Conservation (phyloP, 1,140 invertebrate species). For the Papilio aristodemus region DNA sequence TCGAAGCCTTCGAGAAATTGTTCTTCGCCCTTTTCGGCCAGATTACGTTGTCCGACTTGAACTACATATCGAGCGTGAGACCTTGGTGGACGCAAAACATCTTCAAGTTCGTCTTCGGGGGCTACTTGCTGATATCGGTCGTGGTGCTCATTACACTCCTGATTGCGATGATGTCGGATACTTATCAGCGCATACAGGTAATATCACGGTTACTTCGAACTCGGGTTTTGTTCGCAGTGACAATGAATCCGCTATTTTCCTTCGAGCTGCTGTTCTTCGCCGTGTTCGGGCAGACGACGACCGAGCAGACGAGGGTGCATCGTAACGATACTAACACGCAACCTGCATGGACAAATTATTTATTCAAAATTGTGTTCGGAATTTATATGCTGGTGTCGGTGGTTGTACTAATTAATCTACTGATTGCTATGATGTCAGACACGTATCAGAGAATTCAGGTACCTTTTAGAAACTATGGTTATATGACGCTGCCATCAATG, state of each 20-base stretch:
- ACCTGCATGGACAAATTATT: slow-evolving; percentile 87
- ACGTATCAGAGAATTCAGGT: slow-evolving; percentile 99
- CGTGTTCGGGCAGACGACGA: slow-evolving; percentile 97
- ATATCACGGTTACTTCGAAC: slow-evolving; percentile 65
- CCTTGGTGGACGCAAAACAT: slow-evolving; percentile 89
- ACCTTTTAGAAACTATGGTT: slow-evolving; percentile 46
- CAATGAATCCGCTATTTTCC: slow-evolving; percentile 92
- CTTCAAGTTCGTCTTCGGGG: slow-evolving; percentile 94
- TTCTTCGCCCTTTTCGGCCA: slow-evolving; percentile 99
- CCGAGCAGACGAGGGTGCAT: slow-evolving; percentile 88
- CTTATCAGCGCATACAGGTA: slow-evolving; percentile 98
- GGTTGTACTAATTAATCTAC: slow-evolving; percentile 98
- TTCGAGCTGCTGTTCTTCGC: slow-evolving; percentile 99
- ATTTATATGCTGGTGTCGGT: slow-evolving; percentile 99
- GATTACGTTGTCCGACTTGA: slow-evolving; percentile 92
- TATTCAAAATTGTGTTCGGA: slow-evolving; percentile 91
- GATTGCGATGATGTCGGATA: slow-evolving; percentile 99
- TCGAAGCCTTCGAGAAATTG: slow-evolving; percentile 96
- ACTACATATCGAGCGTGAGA: slow-evolving; percentile 83
- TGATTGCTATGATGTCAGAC: slow-evolving; percentile 99
- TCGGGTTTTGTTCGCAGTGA: slow-evolving; percentile 87
- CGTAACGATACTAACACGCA: slow-evolving; percentile 81
- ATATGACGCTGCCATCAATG: slow-evolving; percentile 25
- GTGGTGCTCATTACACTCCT: slow-evolving; percentile 99
- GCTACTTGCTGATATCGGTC: slow-evolving; percentile 98